These are phyloP conservation scores for Vombatus ursinus DNA, from an alignment of 2,113 vertebrate genomes.

Conservation along the genomic window DNA sequence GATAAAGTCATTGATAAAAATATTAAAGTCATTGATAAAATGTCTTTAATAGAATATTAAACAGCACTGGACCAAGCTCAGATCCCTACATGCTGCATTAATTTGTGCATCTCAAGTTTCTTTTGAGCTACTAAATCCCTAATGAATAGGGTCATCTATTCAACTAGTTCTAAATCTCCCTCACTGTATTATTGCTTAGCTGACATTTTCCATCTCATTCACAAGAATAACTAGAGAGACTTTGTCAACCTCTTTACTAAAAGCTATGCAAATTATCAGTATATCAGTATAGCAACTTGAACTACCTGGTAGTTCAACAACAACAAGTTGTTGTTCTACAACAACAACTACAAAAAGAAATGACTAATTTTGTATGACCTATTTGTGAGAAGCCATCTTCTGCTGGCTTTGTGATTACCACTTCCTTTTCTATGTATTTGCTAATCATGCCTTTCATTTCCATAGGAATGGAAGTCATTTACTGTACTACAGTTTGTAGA, in stretches of 20 bases:
- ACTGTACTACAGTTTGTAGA: no score
- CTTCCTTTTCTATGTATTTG: not conserved
- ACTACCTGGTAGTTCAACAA: not conserved
- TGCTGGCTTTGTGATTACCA: not conserved
- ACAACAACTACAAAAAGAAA: not conserved
- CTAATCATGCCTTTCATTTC: not conserved
- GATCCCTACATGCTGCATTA: not conserved
- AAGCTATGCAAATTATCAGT: not conserved
- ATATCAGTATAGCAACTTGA: not conserved
- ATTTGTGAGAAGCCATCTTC: not conserved
- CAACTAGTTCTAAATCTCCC: not conserved
- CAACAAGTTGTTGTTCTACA: not conserved
- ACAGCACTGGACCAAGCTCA: not conserved
- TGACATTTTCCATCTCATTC: not conserved
- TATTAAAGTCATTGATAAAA: not conserved
- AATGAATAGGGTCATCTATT: not conserved
- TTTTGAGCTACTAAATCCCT: not conserved
- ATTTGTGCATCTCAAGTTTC: not conserved
- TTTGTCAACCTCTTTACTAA: not conserved
- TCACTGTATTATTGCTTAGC: not conserved
- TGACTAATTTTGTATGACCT: not conserved
- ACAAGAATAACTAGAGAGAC: not conserved
- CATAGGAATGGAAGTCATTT: no score
- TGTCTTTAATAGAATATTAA: not conserved
- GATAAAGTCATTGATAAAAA: not conserved